These are phyloP conservation scores for Parnassius orleans DNA, from an alignment of 2,888 invertebrate species.

Conservation along the genomic window DNA sequence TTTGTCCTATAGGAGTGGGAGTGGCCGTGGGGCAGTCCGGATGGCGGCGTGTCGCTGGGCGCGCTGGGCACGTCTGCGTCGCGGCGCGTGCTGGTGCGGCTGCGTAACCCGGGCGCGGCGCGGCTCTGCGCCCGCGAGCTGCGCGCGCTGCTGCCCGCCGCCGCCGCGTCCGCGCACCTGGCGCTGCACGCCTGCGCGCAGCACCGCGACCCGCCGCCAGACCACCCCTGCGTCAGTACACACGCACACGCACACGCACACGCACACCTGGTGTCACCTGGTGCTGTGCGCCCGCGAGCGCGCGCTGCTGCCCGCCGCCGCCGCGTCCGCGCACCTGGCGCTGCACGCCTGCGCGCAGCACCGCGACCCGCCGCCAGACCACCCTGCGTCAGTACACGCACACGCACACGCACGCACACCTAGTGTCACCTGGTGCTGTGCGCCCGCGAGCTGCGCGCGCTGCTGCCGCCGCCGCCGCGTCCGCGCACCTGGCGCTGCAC, in stretches of 20 bases:
- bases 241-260: conserved; percentile 12
- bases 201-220: conserved; percentile 29
- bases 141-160: conserved; percentile 42
- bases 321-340: conserved; percentile 30
- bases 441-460: conserved; percentile 38
- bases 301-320: conserved; percentile 42
- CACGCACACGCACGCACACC: not conserved
- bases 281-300: conserved; percentile 44
- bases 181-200: conserved; percentile 28
- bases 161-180: conserved; percentile 39
- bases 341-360: conserved; percentile 27
- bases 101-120: conserved; percentile 50
- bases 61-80: conserved; percentile 83
- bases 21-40: conserved; percentile 46
- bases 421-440: conserved; percentile 40
- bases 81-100: conserved; percentile 82
- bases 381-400: conserved; percentile 31
- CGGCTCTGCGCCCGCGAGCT: conserved; percentile 46
- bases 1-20: conserved; percentile 54
- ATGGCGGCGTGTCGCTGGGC: conserved; percentile 80
- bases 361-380: conserved; percentile 31
- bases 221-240: conserved; percentile 33
- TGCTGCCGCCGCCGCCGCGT: conserved; percentile 38
- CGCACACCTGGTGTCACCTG: conserved; percentile 29
- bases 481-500: conserved; percentile 30